A percentile compares a stretch with the other conserved stretches of the same genome.
Evolutionary conservation across 2,888 invertebrate species (phyloP).

Genomic region (Rhodophaea formosa): DNA sequence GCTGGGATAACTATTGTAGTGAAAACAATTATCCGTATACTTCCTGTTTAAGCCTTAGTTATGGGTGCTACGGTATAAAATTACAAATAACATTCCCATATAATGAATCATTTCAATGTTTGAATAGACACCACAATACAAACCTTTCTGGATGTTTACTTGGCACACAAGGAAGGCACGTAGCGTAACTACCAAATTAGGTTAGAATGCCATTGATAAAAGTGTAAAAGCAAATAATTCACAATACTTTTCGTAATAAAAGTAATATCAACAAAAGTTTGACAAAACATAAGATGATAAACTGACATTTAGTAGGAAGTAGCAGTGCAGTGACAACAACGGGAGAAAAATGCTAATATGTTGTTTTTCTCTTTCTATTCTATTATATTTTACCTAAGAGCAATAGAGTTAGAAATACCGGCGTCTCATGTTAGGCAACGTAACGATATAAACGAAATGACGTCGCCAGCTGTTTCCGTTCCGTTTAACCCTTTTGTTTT

Average conservation of each 20-base stretch:
- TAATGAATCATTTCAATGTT: constrained; percentile 68
- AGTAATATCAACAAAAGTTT: constrained; percentile 76
- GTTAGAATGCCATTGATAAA: constrained; percentile 60
- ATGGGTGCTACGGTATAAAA: constrained; percentile 56
- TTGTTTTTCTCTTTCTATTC: constrained; percentile 29
- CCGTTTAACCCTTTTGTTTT: background rate
- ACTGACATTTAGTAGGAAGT: constrained; percentile 54
- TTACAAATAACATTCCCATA: constrained; percentile 67
- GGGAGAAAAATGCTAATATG: constrained; percentile 27
- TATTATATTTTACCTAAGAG: background rate
- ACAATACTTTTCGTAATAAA: constrained; percentile 52
- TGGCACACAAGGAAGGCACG: constrained; percentile 37
- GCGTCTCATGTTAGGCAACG: constrained; percentile 36
- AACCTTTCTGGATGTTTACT: constrained; percentile 44
- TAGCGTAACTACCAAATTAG: constrained; percentile 31
- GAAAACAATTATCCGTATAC: constrained; percentile 26
- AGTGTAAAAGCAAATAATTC: constrained; percentile 41
- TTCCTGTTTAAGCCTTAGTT: constrained; percentile 58
- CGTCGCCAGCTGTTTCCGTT: constrained; percentile 49
- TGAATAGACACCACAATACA: constrained; percentile 48
- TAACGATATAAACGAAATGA: constrained; percentile 32
- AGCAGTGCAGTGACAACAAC: constrained; percentile 35
- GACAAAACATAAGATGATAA: constrained; percentile 60
- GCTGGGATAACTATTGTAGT: constrained; percentile 9
- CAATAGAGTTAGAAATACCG: constrained; percentile 43